These are phyloP conservation scores for Girardinichthys multiradiatus DNA, from an alignment of 2,113 vertebrate genomes.

Conservation along the genomic window DNA sequence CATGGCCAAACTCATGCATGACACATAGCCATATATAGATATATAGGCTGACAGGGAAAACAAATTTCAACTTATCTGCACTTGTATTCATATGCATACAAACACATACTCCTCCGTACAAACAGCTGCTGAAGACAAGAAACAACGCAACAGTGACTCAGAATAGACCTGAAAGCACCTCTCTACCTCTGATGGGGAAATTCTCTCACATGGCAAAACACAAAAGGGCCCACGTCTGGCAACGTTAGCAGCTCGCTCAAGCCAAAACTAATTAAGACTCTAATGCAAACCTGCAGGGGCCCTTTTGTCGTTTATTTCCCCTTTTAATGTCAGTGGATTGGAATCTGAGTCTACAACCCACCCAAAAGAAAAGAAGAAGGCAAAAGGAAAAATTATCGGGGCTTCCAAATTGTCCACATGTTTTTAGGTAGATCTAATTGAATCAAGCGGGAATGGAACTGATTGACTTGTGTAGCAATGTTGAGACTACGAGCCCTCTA, in stretches of 20 bases:
- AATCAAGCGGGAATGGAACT: slow-evolving; percentile 70
- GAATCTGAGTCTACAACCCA: slow-evolving; percentile 75
- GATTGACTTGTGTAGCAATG: slow-evolving; percentile 64
- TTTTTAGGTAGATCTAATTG: slow-evolving; percentile 70
- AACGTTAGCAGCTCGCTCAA: slow-evolving; percentile 67
- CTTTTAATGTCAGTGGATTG: slow-evolving; percentile 81
- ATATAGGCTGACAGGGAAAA: slow-evolving; percentile 7
- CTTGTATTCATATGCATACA: neutral
- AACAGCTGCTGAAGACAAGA: neutral
- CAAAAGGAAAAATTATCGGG: slow-evolving; percentile 63
- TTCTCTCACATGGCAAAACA: slow-evolving; percentile 77
- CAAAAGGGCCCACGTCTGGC: slow-evolving; percentile 72
- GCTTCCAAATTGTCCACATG: slow-evolving; percentile 70
- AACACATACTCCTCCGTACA: neutral
- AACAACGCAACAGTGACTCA: slow-evolving; percentile 40
- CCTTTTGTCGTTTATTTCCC: slow-evolving; percentile 81
- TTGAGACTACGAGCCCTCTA: slow-evolving; percentile 47
- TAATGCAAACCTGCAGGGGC: slow-evolving; percentile 83
- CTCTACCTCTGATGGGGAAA: slow-evolving; percentile 60
- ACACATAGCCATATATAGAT: slow-evolving; percentile 38
- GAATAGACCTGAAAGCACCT: slow-evolving; percentile 51
- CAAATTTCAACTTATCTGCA: neutral
- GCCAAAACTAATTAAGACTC: slow-evolving; percentile 83
- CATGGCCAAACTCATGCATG: slow-evolving; percentile 48
- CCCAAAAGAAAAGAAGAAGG: slow-evolving; percentile 61